Evolutionary conservation across 1,140 invertebrate species (phyloP), one percentile per base, ranked within the genome.

Genomic region (Leptinotarsa undecemlineata): DNA sequence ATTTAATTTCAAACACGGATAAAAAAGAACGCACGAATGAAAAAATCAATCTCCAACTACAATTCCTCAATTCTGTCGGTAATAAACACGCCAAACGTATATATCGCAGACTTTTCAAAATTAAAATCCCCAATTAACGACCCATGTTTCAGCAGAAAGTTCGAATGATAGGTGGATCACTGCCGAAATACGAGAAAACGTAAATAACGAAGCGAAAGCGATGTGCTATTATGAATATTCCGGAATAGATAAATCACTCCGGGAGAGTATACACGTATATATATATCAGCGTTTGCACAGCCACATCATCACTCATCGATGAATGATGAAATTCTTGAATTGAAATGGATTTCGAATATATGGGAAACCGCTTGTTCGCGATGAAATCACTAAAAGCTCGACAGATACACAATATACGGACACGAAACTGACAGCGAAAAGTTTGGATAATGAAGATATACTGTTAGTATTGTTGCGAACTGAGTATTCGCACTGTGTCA

Each of bases 281-380:
- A 57, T 57, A 57, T 57, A 15, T 57, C 51, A 17, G 4, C 17
- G 51, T 57, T 57, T 15, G 51, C 51, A 57, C 51, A 19, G n/a
- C 51, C 51, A 57, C 51, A 57, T 57, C 51, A 57, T 57, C 51
- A 57, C 51, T 57, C 51, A 57, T 57, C 51, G 51, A 57, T 57
- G 51, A 19, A 57, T 57, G 51, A 57, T 57, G n/a, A 4, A 57
- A 57, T 57, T 57, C 51, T 57, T 57, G 51, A 57, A 57, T 57
- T 57, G 51, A 19, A 57, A 57, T 57, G 51, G 51, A 57, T 17
- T 57, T 19, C 51, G 17, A 57, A 57, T 42, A 42, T 42, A 42
- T 57, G 51, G 51, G 5, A 57, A 57, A 57, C 51, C 51, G 51
- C 51, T 57, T 57, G 51, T 57, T 57, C 51, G 51, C 51, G 51